phyloP scores from a whole-genome alignment of 1,140 invertebrate genomes.

The Tenebrio molitor region DNA sequence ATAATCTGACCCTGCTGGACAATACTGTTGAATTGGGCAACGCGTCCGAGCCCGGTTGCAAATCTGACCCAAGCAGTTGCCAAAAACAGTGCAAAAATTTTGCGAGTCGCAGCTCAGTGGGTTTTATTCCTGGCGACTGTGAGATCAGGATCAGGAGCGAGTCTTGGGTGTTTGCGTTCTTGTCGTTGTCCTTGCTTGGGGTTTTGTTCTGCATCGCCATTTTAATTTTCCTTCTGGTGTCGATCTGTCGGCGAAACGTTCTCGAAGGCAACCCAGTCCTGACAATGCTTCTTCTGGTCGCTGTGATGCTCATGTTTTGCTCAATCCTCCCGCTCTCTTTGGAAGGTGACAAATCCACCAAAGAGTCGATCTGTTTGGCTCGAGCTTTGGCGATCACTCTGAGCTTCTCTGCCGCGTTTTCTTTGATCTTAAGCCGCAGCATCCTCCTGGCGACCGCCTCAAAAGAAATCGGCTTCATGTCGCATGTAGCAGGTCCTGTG shows the following conservation, averaged over 20 bases:
- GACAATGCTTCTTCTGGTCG: conserved; percentile 67
- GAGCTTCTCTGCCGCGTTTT: conserved; percentile 71
- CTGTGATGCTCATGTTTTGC: conserved; percentile 69
- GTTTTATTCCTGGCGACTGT: not conserved
- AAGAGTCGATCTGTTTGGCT: conserved; percentile 53
- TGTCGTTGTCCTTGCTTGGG: conserved; percentile 68
- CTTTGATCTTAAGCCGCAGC: conserved; percentile 70
- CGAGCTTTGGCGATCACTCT: conserved; percentile 67
- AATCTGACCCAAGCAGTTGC: not conserved
- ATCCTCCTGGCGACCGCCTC: conserved; percentile 72
- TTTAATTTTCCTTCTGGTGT: conserved; percentile 67
- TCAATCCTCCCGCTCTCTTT: conserved; percentile 72
- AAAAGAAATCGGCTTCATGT: conserved; percentile 72
- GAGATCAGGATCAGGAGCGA: conserved; percentile 64
- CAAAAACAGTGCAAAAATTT: conserved; percentile 27
- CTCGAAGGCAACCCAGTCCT: conserved; percentile 69
- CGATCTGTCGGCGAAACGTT: conserved; percentile 67
- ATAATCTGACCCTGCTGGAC: conserved; percentile 49
- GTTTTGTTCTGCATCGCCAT: conserved; percentile 68
- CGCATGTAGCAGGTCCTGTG: conserved; percentile 73
- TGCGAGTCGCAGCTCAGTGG: not conserved
- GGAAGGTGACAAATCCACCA: conserved; percentile 57
- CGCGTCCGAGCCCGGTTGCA: not conserved
- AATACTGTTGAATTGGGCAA: too few relatives aligned
- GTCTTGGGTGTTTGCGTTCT: conserved; percentile 68